These are phyloP conservation scores for Cataglyphis livida DNA, from an alignment of 2,888 invertebrate species.

Conservation along the genomic window DNA sequence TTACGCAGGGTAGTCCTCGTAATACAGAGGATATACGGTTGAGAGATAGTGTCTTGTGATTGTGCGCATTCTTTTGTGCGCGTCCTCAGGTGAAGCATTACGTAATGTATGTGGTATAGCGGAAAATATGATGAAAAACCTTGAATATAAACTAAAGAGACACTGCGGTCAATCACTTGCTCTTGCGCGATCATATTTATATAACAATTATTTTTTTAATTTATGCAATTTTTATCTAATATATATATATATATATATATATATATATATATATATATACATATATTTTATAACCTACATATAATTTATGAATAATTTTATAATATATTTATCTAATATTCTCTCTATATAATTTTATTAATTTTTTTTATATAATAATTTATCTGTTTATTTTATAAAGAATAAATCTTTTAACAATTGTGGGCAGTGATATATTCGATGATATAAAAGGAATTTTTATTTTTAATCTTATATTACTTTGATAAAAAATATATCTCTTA, in stretches of 20 bases:
- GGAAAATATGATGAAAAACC: constrained; percentile 14
- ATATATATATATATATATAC: neutral
- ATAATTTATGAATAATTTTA: too few species aligned
- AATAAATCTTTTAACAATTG: neutral
- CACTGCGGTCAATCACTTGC: neutral
- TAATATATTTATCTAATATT: too few species aligned
- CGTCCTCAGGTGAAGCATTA: neutral
- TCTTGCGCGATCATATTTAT: neutral
- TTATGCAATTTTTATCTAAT: neutral
- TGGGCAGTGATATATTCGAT: too few species aligned
- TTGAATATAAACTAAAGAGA: neutral
- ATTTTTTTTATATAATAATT: neutral
- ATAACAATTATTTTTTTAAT: neutral
- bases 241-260: too few species aligned
- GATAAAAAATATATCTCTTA: neutral
- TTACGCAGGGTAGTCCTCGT: constrained; percentile 23
- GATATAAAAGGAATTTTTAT: neutral
- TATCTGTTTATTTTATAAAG: neutral
- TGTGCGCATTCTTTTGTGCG: neutral
- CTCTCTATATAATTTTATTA: too few species aligned
- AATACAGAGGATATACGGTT: constrained; percentile 33
- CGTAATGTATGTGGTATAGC: neutral
- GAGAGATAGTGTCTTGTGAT: constrained; percentile 32
- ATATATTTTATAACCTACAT: too few species aligned
- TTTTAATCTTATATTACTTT: neutral